Base-by-base conservation (phyloP, 1,140 invertebrate species). In the Ceratitis capitata region DNA sequence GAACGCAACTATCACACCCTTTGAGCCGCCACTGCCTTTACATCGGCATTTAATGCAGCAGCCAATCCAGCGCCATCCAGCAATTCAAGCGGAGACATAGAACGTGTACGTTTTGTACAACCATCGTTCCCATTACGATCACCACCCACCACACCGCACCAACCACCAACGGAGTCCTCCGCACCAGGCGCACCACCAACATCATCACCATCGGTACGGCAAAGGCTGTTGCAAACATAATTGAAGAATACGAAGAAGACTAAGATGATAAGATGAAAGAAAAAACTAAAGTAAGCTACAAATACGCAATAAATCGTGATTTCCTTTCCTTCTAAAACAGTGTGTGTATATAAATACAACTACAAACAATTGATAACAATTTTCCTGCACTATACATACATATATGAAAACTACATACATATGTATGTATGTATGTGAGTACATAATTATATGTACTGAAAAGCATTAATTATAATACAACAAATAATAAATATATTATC, bases 1-100 rank as follows among this genome's bases (percentile, higher is more conserved):
- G 96, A 96, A 91, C 93, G 95, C 86, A 97, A 96, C 91, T 97
- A 97, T 92, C 96, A 96, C 88, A 97, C 96, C 86, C 94, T 97
- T 88, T 97, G 95, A 96, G 91, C 89, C 89, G 90, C 90, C 87
- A 91, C 88, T 14, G 89, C 88, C 29, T 91, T 91, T 86, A 90
- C 90, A 78, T 91, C 90, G 86, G 89, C 90, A 83, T 91, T 91
- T 16, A 91, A 91, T 87, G 90, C 89, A 88, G 88, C 89, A 86
- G 88, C 88, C 58, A 88, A 58, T 82, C 85, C 87, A 85, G 84
- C 88, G 69, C 86, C 88, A 32, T 83, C 74, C 58, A n/a, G n/a
- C n/a, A 74, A 61, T 69, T 39, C 69, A 47, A 87, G 56, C 69
- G 87, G 88, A 85, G 90, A 91, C 88, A 89, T 90, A 83, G 90